phyloP scores from a whole-genome alignment of 2,888 invertebrate species.

The Rambutsinella grinnellia region DNA sequence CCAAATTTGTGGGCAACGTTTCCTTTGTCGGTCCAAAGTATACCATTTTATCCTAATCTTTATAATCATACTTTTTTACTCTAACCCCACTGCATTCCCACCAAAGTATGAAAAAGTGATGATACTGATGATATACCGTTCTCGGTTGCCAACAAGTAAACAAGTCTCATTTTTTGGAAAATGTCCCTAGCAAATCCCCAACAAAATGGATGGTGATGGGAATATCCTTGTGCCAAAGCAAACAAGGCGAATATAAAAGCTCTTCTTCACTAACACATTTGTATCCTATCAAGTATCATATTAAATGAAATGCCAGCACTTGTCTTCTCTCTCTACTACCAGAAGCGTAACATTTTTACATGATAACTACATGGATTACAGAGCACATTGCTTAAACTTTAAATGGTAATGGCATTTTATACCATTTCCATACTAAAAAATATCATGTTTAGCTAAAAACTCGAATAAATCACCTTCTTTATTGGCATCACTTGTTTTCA shows the following conservation, averaged over 20 bases:
- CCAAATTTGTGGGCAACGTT: background rate
- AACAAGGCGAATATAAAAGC: conserved; percentile 12
- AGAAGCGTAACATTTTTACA: too few species aligned
- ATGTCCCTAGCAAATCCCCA: background rate
- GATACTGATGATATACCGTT: conserved; percentile 1
- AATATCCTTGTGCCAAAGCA: conserved; percentile 47
- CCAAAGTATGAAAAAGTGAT: conserved; percentile 3
- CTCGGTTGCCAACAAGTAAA: conserved; percentile 32
- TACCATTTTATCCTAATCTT: background rate
- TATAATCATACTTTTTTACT: background rate
- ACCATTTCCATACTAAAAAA: too few species aligned
- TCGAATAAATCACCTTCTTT: too few species aligned
- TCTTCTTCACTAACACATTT: background rate
- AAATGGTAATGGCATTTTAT: too few species aligned
- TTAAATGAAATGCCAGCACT: background rate
- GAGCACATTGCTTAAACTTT: too few species aligned
- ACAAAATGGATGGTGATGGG: conserved; percentile 31
- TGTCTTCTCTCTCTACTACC: too few species aligned
- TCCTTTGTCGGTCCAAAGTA: background rate
- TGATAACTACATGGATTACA: too few species aligned
- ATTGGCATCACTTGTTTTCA: too few species aligned
- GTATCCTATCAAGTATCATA: background rate
- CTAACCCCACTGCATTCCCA: background rate
- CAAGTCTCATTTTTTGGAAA: background rate
- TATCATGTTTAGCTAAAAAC: too few species aligned